A percentile compares a stretch with the other conserved stretches of the same genome.
Evolutionary conservation across 2,113 vertebrate genomes (phyloP).

Genomic region (Acrocephalus arundinaceus): DNA sequence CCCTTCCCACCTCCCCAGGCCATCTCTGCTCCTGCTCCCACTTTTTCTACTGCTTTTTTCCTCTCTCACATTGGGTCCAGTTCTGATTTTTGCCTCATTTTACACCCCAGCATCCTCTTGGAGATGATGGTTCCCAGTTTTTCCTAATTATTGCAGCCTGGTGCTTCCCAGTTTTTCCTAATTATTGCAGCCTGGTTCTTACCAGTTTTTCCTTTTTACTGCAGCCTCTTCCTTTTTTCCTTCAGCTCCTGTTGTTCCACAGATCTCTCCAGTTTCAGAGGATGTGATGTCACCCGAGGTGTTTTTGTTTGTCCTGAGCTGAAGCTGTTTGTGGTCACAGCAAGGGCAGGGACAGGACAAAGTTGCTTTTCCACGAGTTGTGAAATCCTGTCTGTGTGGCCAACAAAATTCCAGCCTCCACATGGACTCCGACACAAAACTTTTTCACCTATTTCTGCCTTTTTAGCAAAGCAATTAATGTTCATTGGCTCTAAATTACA

Average conservation of each 20-base stretch:
- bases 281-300: not conserved
- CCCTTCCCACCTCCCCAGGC: not conserved
- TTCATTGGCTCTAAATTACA: not conserved
- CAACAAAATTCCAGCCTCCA: not conserved
- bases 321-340: not conserved
- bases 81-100: not conserved
- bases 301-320: not conserved
- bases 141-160: not conserved
- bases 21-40: not conserved
- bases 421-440: fast-evolving
- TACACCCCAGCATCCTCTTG: not conserved
- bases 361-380: not conserved
- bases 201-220: not conserved
- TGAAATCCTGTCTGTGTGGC: not conserved
- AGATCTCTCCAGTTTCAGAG: not conserved
- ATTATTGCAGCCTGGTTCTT: not conserved
- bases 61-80: not conserved
- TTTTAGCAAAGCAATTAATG: too few species aligned
- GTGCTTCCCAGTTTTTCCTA: not conserved
- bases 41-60: not conserved
- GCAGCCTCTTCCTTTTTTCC: not conserved
- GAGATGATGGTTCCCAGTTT: not conserved
- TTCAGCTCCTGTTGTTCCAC: not conserved
- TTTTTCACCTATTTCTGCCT: not conserved
- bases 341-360: not conserved